Conservation (phyloP, 2,888 invertebrate species). For the Leucophenga maculata region DNA sequence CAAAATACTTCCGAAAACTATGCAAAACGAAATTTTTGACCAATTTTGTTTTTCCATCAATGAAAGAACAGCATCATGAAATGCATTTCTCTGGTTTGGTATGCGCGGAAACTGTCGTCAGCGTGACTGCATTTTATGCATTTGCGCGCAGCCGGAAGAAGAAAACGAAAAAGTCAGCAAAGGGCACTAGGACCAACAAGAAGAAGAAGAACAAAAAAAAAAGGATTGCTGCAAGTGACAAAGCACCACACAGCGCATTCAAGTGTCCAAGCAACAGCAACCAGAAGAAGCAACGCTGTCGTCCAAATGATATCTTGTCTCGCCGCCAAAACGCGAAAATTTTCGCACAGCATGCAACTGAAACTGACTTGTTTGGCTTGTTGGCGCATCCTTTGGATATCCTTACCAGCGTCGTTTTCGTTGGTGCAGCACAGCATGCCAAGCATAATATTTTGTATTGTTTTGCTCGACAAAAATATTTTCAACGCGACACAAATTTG, state of each 20-base stretch:
- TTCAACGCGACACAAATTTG: conserved; percentile 40
- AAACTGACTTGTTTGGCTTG: not conserved
- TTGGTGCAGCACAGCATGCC: not conserved
- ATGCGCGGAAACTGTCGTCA: too few relatives aligned
- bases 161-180: not conserved
- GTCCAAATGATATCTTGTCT: not conserved
- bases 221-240: not conserved
- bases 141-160: not conserved
- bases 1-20: not conserved
- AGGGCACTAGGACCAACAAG: not conserved
- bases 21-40: not conserved
- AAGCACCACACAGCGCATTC: not conserved
- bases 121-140: not conserved
- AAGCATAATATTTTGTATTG: conserved; percentile 39
- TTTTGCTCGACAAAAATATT: conserved; percentile 48
- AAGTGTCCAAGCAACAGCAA: not conserved
- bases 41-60: too few relatives aligned
- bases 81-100: too few relatives aligned
- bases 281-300: not conserved
- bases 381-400: not conserved
- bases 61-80: too few relatives aligned
- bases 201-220: not conserved
- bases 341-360: not conserved
- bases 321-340: not conserved
- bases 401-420: conserved; percentile 22